Evolutionary conservation across 2,113 vertebrate genomes (phyloP).

Genomic region (Zapus hudsonius): DNA sequence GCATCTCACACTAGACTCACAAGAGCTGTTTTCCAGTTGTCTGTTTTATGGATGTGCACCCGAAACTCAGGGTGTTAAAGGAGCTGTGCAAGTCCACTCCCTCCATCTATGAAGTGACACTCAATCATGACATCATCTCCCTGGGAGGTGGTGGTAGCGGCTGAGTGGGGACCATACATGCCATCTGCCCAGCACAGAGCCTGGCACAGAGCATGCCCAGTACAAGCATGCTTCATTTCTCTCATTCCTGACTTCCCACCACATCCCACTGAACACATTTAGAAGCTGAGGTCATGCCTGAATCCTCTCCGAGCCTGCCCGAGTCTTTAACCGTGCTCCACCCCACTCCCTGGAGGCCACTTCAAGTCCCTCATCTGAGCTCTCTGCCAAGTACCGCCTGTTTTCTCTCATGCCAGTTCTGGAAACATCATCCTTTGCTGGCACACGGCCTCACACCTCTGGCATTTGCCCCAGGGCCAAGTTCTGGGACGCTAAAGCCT

Average conservation of each 20-base stretch:
- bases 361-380: slow-evolving; percentile 20
- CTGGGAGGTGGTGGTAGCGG: neutral
- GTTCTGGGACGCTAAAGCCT: slow-evolving; percentile 47
- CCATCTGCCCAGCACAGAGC: neutral
- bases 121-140: neutral
- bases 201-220: neutral
- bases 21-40: neutral
- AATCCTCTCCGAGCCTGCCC: neutral
- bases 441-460: neutral
- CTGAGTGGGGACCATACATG: neutral
- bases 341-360: neutral
- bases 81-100: neutral
- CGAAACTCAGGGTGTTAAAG: neutral
- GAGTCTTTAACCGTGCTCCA: neutral
- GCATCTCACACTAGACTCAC: neutral
- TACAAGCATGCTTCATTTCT: neutral
- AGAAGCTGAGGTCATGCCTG: slow-evolving; percentile 53
- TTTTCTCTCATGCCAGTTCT: slow-evolving; percentile 34
- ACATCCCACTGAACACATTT: neutral
- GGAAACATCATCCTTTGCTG: slow-evolving; percentile 44
- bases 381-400: neutral
- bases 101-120: neutral
- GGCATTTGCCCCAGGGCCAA: slow-evolving; percentile 46
- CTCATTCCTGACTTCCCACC: neutral
- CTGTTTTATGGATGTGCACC: neutral